phyloP scores from a whole-genome alignment of 2,113 vertebrate species.

The Clarias batrachus region DNA sequence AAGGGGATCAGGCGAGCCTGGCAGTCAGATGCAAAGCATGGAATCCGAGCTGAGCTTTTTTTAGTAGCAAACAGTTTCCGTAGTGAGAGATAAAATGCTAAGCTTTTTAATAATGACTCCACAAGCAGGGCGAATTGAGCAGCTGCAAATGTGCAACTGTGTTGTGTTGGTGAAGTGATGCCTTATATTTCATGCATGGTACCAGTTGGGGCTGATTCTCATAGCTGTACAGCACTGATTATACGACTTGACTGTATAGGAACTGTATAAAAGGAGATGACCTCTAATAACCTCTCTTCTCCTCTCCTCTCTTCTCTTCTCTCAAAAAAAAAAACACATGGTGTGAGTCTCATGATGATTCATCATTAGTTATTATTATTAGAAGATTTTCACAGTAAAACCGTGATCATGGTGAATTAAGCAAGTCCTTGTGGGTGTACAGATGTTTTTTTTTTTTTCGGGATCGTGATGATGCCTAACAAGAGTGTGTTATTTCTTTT shows the following conservation, averaged over 20 bases:
- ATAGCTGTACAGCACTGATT: background rate
- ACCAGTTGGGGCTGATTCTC: background rate
- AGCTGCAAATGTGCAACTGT: slow-evolving; percentile 4
- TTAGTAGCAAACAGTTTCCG: background rate
- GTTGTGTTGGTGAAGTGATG: slow-evolving; percentile 6
- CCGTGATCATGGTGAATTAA: background rate
- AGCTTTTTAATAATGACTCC: background rate
- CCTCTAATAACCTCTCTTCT: background rate
- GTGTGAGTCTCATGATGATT: background rate
- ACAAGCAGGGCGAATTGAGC: background rate
- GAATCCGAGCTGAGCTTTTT: slow-evolving; percentile 8
- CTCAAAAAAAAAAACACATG: background rate
- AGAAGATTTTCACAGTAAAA: background rate
- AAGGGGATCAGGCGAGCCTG: background rate
- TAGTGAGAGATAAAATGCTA: background rate
- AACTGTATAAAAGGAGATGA: background rate
- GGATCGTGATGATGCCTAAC: slow-evolving; percentile 21
- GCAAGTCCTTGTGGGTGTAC: background rate
- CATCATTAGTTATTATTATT: slow-evolving; percentile 31
- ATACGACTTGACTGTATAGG: background rate
- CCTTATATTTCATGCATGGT: background rate
- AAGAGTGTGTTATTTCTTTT: slow-evolving; percentile 51
- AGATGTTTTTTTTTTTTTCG: slow-evolving; percentile 39
- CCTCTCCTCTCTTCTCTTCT: background rate
- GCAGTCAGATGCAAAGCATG: background rate